Evolutionary conservation across 2,113 vertebrate genomes (phyloP), one percentile per base, ranked within the genome.

Genomic region (Theristicus caerulescens): DNA sequence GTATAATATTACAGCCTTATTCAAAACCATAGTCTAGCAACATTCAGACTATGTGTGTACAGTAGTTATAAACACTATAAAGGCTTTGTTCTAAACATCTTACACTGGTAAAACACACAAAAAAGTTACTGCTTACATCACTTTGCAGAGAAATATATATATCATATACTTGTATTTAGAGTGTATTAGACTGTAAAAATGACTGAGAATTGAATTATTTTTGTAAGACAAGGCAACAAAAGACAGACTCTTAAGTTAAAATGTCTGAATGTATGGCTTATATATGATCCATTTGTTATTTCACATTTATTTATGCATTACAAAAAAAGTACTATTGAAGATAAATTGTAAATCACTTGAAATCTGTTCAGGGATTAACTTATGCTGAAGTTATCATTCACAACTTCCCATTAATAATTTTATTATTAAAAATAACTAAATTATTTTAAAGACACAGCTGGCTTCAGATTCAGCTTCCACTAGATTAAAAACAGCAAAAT

Each of bases 41-140:
- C 76, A 79, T 92, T 86, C 76, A 96, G 74, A 61, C 91, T 96
- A 65, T 19, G 44, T 87, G 88, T 93, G 67, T 97, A 89, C 82
- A 91, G 92, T 94, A 96, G 86, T 95, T 97, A 81, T 91, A 94
- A 94, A 94, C 81, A 93, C 88, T 82, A 76, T 84, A 93, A 51
- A 93, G 61, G 44, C 52, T 95, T 97, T 73, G 94, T 96, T 97
- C 85, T 90, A 95, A 96, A 95, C 52, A 83, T 84, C 69, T 96
- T 94, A 71, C 10, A 49, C 49, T 73, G 87, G 77, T 94, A 96
- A 96, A 90, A 92, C 81, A 79, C 40, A 40, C 64, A 94, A 91
- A 95, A 83, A 84, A 34, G 59, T n/a, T 95, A 90, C 70, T 82
- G 66, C 89, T 94, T 93, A 95, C 74, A 92, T 86, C 40, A 92